A percentile compares a stretch with the other conserved stretches of the same genome.
Evolutionary conservation across 2,888 invertebrate genomes (phyloP).

Genomic region (Lycophotia porphyrea): DNA sequence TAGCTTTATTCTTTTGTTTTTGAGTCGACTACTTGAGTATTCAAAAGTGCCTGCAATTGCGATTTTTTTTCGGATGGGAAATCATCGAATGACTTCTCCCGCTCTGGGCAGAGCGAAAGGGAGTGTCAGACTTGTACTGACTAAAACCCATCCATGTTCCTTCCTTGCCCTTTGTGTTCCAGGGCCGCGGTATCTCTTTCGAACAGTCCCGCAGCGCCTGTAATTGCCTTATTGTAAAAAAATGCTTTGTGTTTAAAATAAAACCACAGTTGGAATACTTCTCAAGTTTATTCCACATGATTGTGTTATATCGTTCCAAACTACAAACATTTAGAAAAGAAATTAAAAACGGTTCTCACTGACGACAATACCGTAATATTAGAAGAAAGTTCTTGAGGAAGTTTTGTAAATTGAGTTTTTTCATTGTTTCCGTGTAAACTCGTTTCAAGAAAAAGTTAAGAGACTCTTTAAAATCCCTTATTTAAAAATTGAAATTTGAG

Average conservation of each 20-base stretch:
- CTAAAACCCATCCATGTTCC: no score
- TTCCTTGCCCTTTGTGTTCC: no score
- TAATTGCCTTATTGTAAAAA: no score
- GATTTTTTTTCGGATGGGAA: no score
- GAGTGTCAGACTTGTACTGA: no score
- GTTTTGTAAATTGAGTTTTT: background rate
- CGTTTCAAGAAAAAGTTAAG: slow-evolving; percentile 4
- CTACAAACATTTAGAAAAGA: background rate
- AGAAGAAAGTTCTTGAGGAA: slow-evolving; percentile 11
- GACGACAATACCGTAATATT: slow-evolving; percentile 4
- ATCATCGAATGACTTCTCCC: no score
- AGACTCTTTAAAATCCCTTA: background rate
- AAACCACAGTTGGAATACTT: no score
- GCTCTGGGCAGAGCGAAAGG: no score
- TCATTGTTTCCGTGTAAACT: background rate
- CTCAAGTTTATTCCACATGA: background rate
- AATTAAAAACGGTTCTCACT: background rate
- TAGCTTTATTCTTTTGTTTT: background rate
- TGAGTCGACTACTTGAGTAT: background rate
- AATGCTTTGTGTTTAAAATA: no score
- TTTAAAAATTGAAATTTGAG: background rate
- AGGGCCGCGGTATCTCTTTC: no score
- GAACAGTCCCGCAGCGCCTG: no score
- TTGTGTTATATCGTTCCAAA: background rate
- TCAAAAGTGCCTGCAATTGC: background rate